These are phyloP conservation scores for Tetraneura akinire DNA, from an alignment of 1,140 invertebrate genomes.

Conservation along the genomic window DNA sequence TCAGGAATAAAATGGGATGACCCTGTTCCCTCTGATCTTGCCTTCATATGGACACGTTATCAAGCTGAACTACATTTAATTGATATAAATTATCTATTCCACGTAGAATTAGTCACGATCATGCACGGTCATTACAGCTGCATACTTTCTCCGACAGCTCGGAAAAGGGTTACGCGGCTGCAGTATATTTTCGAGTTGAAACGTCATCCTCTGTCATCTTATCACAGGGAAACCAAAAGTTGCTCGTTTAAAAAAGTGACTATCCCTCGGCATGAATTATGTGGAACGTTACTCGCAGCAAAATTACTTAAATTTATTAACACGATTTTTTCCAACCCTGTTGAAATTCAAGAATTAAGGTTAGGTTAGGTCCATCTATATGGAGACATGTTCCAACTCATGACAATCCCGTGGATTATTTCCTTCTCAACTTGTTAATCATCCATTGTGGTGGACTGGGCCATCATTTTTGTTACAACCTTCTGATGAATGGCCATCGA, in stretches of 20 bases:
- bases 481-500: neutral
- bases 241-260: conserved; percentile 58
- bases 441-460: too few species aligned
- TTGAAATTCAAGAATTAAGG: too few species aligned
- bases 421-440: too few species aligned
- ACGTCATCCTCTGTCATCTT: neutral
- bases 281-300: conserved; percentile 57
- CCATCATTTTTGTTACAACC: neutral
- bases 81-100: neutral
- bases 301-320: too few species aligned
- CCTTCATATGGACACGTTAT: conserved; percentile 53
- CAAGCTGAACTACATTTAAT: neutral
- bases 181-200: conserved; percentile 50
- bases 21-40: conserved; percentile 54
- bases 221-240: conserved; percentile 58
- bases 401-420: too few species aligned
- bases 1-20: conserved; percentile 58
- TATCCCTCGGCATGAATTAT: conserved; percentile 60
- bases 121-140: neutral
- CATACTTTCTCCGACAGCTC: conserved; percentile 6
- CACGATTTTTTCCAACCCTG: too few species aligned
- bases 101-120: neutral
- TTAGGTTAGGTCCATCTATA: too few species aligned
- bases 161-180: neutral
- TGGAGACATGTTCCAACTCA: too few species aligned